Evolutionary conservation across 2,113 vertebrate species (phyloP), one percentile per base, ranked within the genome.

Genomic region (Catagonus wagneri): DNA sequence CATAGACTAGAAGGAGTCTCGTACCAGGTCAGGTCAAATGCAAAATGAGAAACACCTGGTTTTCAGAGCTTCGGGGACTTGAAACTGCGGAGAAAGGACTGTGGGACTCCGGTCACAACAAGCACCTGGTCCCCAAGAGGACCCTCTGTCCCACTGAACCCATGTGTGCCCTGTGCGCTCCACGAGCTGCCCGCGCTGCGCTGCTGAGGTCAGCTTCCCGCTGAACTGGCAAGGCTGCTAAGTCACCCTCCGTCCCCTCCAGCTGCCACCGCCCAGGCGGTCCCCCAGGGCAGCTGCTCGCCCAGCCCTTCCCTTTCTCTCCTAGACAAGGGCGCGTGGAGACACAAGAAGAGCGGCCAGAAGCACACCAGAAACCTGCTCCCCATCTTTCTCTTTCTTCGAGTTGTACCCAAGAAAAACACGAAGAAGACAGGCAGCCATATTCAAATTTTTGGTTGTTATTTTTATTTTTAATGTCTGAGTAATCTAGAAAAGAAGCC

Each of bases 401-500:
- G 80, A 19, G 23, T 39, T 36, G 74, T 75, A 91, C 56, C 27
- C n/a, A 94, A 63, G 61, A 15, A 54, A 80, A 83, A 72, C 14
- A 54, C 2, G 60, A 71, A 71, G 17, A 36, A 5, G 8, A 69
- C 66, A 20, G 8, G 44, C 3, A 78, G 17, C 25, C 44, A 52
- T 52, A 69, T 78, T 65, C 81, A 83, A 76, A 65, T 7, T 4
- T 19, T 16, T 7, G 15, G 16, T n/a, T 61, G 6, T 39, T 76
- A 20, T 16, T 80, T 63, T 90, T 39, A 83, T 52, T 89, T 91
- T 69, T 65, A 34, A 79, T 60, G 19, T 79, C 23, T 36, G 20
- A 75, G 29, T 86, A 54, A 89, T 34, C 71, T 69, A 79, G 61
- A 90, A 83, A 84, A 90, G 44, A 78, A 74, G n/a, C 9, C 54